phyloP scores from a whole-genome alignment of 2,888 invertebrate genomes.

The Leucoptera coffeella region DNA sequence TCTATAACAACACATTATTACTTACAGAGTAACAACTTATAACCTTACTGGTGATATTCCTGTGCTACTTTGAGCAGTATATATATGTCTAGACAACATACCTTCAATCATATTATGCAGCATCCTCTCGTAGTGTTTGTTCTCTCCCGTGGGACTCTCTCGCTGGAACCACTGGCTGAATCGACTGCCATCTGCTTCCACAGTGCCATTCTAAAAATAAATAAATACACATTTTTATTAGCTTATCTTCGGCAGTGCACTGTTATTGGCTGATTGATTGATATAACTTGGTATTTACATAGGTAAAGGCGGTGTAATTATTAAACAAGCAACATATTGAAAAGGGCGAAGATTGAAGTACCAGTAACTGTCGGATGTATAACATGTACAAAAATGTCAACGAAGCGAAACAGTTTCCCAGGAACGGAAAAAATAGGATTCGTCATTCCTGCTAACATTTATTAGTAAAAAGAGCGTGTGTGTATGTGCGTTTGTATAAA shows the following conservation, averaged over 20 bases:
- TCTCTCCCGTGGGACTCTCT: slow-evolving; percentile 51
- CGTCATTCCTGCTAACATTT: too few relatives aligned
- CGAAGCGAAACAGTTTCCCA: too few relatives aligned
- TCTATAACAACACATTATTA: neutral
- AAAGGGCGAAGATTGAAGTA: too few relatives aligned
- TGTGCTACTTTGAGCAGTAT: neutral
- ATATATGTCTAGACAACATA: slow-evolving; percentile 9
- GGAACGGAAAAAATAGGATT: too few relatives aligned
- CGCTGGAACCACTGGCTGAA: slow-evolving; percentile 79
- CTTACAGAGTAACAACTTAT: neutral
- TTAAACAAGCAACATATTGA: too few relatives aligned
- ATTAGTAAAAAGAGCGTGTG: neutral
- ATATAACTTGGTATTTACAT: too few relatives aligned
- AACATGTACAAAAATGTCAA: too few relatives aligned
- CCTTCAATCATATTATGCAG: slow-evolving; percentile 61
- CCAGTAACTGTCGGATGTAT: too few relatives aligned
- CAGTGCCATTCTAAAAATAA: slow-evolving; percentile 55
- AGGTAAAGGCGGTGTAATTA: too few relatives aligned
- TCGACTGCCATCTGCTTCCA: slow-evolving; percentile 55
- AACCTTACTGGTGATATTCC: neutral
- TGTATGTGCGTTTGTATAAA: neutral
- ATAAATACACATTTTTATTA: too few relatives aligned
- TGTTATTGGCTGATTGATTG: too few relatives aligned
- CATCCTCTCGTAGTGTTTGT: slow-evolving; percentile 29
- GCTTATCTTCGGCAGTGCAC: too few relatives aligned